Conservation (phyloP, 53 echinoderm and acorn worm genomes). For the Echinometra lucunter region DNA sequence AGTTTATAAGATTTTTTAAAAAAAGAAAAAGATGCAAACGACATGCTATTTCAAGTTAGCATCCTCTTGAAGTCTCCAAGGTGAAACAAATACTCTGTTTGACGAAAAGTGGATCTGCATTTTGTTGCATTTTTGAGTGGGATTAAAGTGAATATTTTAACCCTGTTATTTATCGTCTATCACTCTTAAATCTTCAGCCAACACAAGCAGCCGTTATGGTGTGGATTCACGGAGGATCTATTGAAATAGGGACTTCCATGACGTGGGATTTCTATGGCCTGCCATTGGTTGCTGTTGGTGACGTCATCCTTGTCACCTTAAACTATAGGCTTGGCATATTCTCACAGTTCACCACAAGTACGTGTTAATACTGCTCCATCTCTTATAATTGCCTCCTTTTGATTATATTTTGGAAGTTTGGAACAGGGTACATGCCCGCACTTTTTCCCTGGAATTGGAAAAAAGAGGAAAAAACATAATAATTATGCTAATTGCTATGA, state of each 20-base stretch:
- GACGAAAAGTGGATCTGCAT: neutral
- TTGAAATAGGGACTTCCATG: constrained; percentile 62
- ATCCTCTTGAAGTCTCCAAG: no score
- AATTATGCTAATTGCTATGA: no score
- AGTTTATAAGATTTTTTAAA: no score
- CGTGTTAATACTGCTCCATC: neutral
- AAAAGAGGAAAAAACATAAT: no score
- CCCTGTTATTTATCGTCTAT: neutral
- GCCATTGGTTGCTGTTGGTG: constrained; percentile 76
- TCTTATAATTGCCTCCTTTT: no score
- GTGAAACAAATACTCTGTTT: neutral
- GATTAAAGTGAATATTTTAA: no score
- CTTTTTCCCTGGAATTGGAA: no score
- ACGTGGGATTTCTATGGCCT: constrained; percentile 64
- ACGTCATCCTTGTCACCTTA: constrained; percentile 75
- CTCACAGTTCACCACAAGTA: constrained; percentile 62
- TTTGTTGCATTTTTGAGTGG: neutral
- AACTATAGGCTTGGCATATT: constrained; percentile 78
- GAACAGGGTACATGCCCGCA: no score
- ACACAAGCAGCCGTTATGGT: constrained; percentile 72
- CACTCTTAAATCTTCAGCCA: constrained; percentile 10
- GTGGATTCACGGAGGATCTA: constrained; percentile 79
- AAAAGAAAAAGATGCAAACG: no score
- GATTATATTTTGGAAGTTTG: no score
- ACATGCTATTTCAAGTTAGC: no score